Evolutionary conservation across 2,113 vertebrate species (phyloP).

Genomic region (Hemiprocne comata): DNA sequence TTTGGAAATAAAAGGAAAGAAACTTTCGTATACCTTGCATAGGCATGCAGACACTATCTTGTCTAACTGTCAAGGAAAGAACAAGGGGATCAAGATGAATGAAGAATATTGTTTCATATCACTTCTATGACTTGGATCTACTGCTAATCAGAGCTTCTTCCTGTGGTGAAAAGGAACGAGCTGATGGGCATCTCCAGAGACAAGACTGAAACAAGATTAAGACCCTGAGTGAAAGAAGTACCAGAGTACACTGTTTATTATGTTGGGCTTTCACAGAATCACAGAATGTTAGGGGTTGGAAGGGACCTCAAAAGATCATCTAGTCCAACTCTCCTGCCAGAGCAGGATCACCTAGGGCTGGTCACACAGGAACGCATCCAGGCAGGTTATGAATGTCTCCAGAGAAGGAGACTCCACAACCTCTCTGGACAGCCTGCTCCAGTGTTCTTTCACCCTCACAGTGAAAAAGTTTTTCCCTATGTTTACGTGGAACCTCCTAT

Average conservation of each 20-base stretch:
- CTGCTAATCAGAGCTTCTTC: neutral
- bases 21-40: neutral
- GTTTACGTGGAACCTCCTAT: too few species aligned
- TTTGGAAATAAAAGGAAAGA: neutral
- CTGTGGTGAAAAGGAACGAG: neutral
- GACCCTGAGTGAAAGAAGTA: neutral
- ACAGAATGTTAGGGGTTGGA: too few species aligned
- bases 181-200: neutral
- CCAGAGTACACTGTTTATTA: neutral
- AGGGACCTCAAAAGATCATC: too few species aligned
- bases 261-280: neutral
- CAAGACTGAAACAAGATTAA: neutral
- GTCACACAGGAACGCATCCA: too few species aligned
- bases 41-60: neutral
- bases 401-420: too few species aligned
- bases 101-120: neutral
- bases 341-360: too few species aligned
- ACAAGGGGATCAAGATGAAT: neutral
- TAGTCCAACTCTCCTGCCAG: too few species aligned
- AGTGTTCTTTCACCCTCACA: too few species aligned
- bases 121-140: neutral
- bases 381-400: too few species aligned
- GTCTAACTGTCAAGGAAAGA: neutral
- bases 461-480: too few species aligned
- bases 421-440: too few species aligned